Percentiles rank a stretch among this genome's conserved stretches.
Conservation (phyloP, 2,888 invertebrate genomes). For the Oligia fasciuncula region DNA sequence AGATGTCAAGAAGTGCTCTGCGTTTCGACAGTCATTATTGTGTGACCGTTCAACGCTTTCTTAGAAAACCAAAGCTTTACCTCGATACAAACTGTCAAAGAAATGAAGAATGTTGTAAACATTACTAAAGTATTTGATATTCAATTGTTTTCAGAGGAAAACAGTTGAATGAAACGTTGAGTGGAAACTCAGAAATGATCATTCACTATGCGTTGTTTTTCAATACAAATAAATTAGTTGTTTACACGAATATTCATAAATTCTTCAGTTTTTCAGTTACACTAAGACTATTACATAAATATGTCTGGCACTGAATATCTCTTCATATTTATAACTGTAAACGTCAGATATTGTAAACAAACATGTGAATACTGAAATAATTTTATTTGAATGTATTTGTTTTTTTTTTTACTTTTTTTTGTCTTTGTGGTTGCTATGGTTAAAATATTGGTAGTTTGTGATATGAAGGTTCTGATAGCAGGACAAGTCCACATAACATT, state of each 20-base stretch:
- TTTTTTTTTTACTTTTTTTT: neutral
- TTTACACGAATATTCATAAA: conserved; percentile 44
- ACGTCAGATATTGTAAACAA: conserved; percentile 50
- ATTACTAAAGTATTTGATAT: neutral
- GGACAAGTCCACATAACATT: too few relatives aligned
- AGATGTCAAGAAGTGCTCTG: too few relatives aligned
- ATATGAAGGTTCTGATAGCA: too few relatives aligned
- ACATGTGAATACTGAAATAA: conserved; percentile 18
- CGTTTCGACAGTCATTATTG: too few relatives aligned
- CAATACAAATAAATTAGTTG: conserved; percentile 25
- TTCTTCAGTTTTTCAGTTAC: conserved; percentile 52
- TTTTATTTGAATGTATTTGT: conserved; percentile 12
- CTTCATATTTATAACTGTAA: conserved; percentile 53
- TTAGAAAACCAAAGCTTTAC: too few relatives aligned
- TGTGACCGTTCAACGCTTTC: too few relatives aligned
- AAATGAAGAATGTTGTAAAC: too few relatives aligned
- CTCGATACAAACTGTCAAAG: too few relatives aligned
- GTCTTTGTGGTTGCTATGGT: too few relatives aligned
- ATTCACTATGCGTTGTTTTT: conserved; percentile 35
- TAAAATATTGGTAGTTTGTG: too few relatives aligned
- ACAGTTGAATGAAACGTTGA: neutral
- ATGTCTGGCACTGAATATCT: conserved; percentile 42
- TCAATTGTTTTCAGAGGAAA: conserved; percentile 1
- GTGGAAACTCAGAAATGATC: conserved; percentile 21
- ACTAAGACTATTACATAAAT: conserved; percentile 47